Evolutionary conservation across 2,888 invertebrate species (phyloP).

Genomic region (Andrena bucephala): DNA sequence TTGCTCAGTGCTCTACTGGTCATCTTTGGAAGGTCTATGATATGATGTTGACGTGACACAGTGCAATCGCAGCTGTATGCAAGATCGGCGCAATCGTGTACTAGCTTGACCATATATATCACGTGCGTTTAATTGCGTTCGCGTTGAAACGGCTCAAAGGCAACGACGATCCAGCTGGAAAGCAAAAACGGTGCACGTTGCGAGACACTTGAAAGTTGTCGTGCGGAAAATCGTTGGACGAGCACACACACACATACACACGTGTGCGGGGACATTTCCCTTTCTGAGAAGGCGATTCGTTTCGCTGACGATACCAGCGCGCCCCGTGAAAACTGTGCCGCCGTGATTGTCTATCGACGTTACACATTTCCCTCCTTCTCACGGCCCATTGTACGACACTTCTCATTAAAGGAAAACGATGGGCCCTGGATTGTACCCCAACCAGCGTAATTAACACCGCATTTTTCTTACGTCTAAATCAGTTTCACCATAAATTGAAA

Average conservation of each 20-base stretch:
- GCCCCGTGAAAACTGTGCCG: conserved; percentile 55
- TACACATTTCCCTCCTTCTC: conserved; percentile 41
- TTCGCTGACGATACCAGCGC: conserved; percentile 57
- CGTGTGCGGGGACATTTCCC: conserved; percentile 58
- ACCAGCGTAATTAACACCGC: conserved; percentile 10
- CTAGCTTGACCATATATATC: conserved; percentile 33
- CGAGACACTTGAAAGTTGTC: conserved; percentile 55
- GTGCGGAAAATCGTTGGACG: conserved; percentile 67
- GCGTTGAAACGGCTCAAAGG: conserved; percentile 17
- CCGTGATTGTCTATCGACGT: conserved; percentile 34
- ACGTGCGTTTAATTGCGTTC: conserved; percentile 38
- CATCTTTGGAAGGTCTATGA: conserved; percentile 40
- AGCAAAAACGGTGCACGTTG: conserved; percentile 34
- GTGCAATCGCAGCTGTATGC: conserved; percentile 20
- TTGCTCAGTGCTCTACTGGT: conserved; percentile 23
- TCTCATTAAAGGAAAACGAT: conserved; percentile 14
- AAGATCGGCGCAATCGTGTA: conserved; percentile 31
- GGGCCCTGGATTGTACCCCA: neutral
- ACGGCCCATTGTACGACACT: conserved; percentile 27
- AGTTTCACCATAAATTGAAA: neutral
- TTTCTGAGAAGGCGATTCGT: conserved; percentile 64
- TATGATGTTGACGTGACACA: conserved; percentile 17
- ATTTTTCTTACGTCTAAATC: neutral
- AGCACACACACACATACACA: neutral
- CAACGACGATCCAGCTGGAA: conserved; percentile 39